Conservation (phyloP, 1,140 invertebrate species). For the Drosophila lowei region DNA sequence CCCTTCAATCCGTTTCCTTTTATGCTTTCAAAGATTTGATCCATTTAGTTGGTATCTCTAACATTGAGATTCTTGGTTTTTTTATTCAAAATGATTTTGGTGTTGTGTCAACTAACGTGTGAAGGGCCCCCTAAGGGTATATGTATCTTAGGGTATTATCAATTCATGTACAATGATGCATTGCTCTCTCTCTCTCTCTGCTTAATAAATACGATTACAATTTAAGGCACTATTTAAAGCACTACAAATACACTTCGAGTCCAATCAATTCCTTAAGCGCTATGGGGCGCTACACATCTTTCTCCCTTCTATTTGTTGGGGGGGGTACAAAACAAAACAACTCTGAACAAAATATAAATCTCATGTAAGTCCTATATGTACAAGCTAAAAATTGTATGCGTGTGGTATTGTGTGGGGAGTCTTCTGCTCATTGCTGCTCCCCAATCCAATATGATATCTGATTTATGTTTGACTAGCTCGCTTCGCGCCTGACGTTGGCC, state of each 20-base stretch:
- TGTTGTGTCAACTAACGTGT: constrained; percentile 40
- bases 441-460: constrained; percentile 11
- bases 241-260: constrained; percentile 41
- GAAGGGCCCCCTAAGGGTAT: background rate
- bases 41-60: constrained; percentile 22
- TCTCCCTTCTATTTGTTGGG: background rate
- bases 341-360: constrained; percentile 23
- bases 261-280: constrained; percentile 11
- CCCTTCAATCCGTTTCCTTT: too few relatives aligned
- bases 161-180: constrained; percentile 47
- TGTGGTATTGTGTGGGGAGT: constrained; percentile 14
- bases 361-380: constrained; percentile 36
- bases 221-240: constrained; percentile 50
- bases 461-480: constrained; percentile 63
- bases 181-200: constrained; percentile 7
- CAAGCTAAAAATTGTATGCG: constrained; percentile 21
- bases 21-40: too few relatives aligned
- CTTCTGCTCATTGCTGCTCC: too few relatives aligned
- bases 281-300: constrained; percentile 7
- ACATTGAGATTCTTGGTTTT: constrained; percentile 34
- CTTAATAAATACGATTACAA: constrained; percentile 37
- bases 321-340: constrained; percentile 21
- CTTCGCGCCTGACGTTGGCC: background rate
- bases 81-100: constrained; percentile 46
- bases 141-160: constrained; percentile 15